phyloP scores from a whole-genome alignment of 1,140 invertebrate species.

The Thereuonema tuberculata region DNA sequence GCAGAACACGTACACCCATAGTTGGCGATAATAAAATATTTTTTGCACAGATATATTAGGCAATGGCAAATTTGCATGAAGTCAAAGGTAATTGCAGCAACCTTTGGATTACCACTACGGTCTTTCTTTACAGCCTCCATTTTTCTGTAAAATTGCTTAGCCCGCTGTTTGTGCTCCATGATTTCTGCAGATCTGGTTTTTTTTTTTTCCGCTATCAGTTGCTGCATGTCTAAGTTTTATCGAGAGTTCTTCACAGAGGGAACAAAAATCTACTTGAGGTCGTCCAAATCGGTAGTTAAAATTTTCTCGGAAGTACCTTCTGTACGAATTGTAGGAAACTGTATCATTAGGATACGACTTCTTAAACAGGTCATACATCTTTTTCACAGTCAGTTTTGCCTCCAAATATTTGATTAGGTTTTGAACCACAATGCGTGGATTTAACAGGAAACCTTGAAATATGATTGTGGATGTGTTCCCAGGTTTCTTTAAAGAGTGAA shows the following conservation, averaged over 20 bases:
- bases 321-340: constrained; percentile 15
- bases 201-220: neutral
- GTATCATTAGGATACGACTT: neutral
- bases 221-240: constrained; percentile 3
- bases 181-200: neutral
- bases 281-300: constrained; percentile 19
- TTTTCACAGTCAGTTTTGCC: neutral
- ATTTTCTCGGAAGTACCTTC: constrained; percentile 18
- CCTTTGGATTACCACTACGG: neutral
- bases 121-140: neutral
- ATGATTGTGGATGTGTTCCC: neutral
- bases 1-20: constrained; percentile 17
- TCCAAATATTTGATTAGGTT: neutral
- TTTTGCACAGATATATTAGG: constrained; percentile 19
- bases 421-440: neutral
- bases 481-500: neutral
- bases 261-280: constrained; percentile 17
- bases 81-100: constrained; percentile 8
- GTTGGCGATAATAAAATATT: constrained; percentile 23
- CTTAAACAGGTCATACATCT: neutral
- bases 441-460: neutral
- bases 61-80: constrained; percentile 22
- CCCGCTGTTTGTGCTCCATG: neutral
- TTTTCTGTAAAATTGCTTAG: neutral
- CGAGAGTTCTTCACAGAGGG: constrained; percentile 13